These are phyloP conservation scores for Parus major DNA, from an alignment of 2,113 vertebrate species.

Conservation along the genomic window DNA sequence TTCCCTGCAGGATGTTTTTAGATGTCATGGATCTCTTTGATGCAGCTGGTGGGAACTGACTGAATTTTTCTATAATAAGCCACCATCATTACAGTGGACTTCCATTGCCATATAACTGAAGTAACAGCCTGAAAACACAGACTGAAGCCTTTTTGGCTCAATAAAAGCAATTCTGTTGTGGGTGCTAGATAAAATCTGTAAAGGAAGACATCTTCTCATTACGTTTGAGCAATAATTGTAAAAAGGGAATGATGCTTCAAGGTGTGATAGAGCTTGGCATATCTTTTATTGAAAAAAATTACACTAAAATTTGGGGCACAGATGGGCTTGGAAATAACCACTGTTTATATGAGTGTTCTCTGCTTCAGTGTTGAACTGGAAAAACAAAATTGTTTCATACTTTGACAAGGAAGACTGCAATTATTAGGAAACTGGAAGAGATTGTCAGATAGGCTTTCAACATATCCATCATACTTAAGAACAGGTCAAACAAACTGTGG, in stretches of 20 bases:
- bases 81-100: not conserved
- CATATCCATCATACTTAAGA: constrained; percentile 19
- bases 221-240: not conserved
- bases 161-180: not conserved
- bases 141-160: not conserved
- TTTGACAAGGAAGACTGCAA: not conserved
- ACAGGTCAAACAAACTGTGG: constrained; percentile 20
- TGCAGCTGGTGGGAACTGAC: not conserved
- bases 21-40: not conserved
- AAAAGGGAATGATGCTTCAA: not conserved
- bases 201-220: not conserved
- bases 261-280: not conserved
- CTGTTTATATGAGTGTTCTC: not conserved
- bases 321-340: not conserved
- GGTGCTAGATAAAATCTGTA: not conserved
- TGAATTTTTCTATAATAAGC: not conserved
- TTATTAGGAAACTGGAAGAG: not conserved
- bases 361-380: not conserved
- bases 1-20: not conserved
- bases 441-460: not conserved
- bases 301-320: not conserved
- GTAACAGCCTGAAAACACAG: not conserved
- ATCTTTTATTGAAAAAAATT: not conserved
- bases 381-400: not conserved
- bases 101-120: not conserved